phyloP scores from a whole-genome alignment of 2,113 vertebrate species.

The Hemichromis elongatus region DNA sequence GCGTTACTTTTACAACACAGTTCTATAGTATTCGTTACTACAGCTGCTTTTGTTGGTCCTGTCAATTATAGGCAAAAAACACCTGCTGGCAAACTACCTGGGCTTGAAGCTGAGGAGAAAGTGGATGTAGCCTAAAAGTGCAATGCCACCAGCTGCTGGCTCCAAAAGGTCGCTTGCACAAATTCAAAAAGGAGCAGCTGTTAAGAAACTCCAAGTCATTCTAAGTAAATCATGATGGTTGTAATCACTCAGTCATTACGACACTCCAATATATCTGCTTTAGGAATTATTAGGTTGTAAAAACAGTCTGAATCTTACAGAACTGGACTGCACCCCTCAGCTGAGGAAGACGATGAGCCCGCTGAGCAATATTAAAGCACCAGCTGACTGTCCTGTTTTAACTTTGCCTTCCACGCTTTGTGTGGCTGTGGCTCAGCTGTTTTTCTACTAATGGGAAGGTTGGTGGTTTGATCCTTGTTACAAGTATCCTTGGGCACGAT shows the following conservation, averaged over 20 bases:
- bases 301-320: background rate
- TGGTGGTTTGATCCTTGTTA: too few relatives aligned
- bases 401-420: rapidly evolving
- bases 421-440: background rate
- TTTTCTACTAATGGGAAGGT: background rate
- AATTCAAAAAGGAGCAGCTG: background rate
- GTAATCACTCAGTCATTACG: background rate
- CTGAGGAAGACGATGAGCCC: background rate
- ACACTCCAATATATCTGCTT: rapidly evolving
- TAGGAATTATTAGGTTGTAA: background rate
- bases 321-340: rapidly evolving
- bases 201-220: too few relatives aligned
- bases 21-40: background rate
- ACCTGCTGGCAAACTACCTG: background rate
- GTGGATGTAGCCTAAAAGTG: background rate
- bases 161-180: background rate
- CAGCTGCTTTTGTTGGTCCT: background rate
- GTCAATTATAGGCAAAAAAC: background rate
- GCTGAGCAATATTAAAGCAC: background rate
- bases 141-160: rapidly evolving
- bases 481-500: too few relatives aligned
- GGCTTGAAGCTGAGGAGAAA: background rate
- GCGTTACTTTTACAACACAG: background rate
- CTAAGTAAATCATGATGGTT: background rate
- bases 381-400: background rate